Percentiles rank a stretch among this genome's conserved stretches.
phyloP scores from a whole-genome alignment of 2,797 vertebrate species.

The Notamacropus eugenii region DNA sequence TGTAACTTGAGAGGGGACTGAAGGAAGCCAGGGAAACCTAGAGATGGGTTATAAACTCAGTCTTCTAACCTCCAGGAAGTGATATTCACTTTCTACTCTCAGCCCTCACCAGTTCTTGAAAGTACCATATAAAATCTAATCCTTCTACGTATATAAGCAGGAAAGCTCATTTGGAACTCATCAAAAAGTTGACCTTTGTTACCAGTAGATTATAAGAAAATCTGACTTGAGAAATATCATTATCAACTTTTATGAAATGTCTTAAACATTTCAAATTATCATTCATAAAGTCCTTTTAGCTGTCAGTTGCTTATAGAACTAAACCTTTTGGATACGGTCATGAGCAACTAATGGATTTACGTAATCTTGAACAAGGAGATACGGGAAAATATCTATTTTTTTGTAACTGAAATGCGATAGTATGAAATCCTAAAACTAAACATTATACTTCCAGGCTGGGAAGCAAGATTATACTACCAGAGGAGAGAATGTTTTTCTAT shows the following conservation, averaged over 20 bases:
- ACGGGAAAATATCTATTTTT: neutral
- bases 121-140: neutral
- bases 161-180: neutral
- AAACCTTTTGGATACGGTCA: neutral
- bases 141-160: neutral
- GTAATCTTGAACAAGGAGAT: conserved; percentile 28
- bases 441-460: neutral
- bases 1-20: neutral
- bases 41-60: neutral
- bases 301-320: conserved; percentile 48
- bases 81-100: neutral
- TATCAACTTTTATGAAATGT: conserved; percentile 12
- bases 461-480: neutral
- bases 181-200: neutral
- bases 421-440: neutral
- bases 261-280: conserved; percentile 44
- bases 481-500: neutral
- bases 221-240: neutral
- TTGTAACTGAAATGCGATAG: neutral
- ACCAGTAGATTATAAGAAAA: neutral
- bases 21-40: neutral
- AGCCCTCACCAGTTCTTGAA: neutral
- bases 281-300: conserved; percentile 28
- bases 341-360: conserved; percentile 35
- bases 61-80: neutral